Base-by-base conservation (phyloP, 1,140 invertebrate genomes). In the Polyergus mexicanus region DNA sequence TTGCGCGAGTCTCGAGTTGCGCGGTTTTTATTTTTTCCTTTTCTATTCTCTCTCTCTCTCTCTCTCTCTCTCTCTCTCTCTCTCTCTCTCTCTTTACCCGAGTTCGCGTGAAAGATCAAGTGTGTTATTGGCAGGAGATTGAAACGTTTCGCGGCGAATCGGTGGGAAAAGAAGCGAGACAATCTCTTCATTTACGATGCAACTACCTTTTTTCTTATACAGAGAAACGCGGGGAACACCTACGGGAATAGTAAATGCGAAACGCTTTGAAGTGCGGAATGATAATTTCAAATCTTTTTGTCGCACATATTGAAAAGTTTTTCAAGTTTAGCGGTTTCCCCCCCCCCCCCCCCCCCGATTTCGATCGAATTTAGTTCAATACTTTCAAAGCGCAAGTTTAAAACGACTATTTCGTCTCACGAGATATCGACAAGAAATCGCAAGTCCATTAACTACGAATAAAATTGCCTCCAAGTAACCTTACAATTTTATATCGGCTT, bases 341-440 rank as follows among this genome's bases (percentile, higher is more conserved):
- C 19, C 16, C 3, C n/a, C n/a, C n/a, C n/a, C n/a, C n/a, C n/a
- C n/a, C 16, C 47, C 7, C 44, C 32, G n/a, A 75, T 41, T 56
- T 38, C 11, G n/a, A 58, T 38, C 10, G 32, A 3, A 19, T 1
- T 3, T 28, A 28, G 25, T 6, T 72, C 19, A 22, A 22, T 74
- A 19, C 47, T 51, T 47, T 32, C 32, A 32, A 22, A 44, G 28
- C 51, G 19, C 16, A n/a, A n/a, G 38, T 41, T 65, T 77, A 22
- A 77, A 77, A 77, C 60, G 16, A 7, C 65, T 66, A 65, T 1
- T n/a, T 77, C 60, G 65, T 65, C n/a, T 19, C 13, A 7, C n/a
- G 25, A 16, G n/a, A 41, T 60, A 58, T 54, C 13, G 38, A 35
- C 63, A 32, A n/a, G 6, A 51, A 47, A 58, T 58, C 51, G 22